A percentile compares a stretch with the other conserved stretches of the same genome.
Evolutionary conservation across 2,113 vertebrate species (phyloP).

Genomic region (Trogon melanurus): DNA sequence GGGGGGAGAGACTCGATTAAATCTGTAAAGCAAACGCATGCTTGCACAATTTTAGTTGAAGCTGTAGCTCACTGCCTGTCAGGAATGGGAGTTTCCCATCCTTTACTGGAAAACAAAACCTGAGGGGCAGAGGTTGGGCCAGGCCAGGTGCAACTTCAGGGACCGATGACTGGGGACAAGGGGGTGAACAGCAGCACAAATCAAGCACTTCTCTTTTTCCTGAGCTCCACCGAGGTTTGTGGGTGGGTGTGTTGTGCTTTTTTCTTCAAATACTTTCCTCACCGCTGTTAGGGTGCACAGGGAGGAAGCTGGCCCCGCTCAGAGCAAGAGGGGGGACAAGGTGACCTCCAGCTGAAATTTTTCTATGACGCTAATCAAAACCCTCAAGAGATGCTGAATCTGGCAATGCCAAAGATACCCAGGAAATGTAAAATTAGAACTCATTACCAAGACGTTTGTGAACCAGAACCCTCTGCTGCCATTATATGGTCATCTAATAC

Average conservation of each 20-base stretch:
- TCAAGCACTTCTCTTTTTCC: background rate
- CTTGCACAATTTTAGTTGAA: background rate
- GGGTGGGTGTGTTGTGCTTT: too few species aligned
- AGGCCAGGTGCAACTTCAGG: background rate
- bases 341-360: conserved; percentile 27
- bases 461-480: conserved; percentile 57
- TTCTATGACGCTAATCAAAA: conserved; percentile 34
- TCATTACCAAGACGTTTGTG: conserved; percentile 48
- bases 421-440: conserved; percentile 70
- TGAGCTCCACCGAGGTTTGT: background rate
- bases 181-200: background rate
- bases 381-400: conserved; percentile 45
- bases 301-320: background rate
- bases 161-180: background rate
- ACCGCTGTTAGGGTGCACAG: background rate
- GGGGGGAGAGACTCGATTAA: background rate
- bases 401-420: conserved; percentile 20
- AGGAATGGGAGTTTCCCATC: background rate
- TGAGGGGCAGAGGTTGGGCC: background rate
- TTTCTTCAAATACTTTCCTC: background rate
- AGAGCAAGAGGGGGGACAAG: accelerated
- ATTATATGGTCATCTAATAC: conserved; percentile 40
- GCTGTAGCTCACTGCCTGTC: background rate
- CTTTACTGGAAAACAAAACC: background rate
- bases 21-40: background rate